A percentile compares a stretch with the other conserved stretches of the same genome.
Evolutionary conservation across 2,888 invertebrate genomes (phyloP).

Genomic region (Cylloceria caligata): DNA sequence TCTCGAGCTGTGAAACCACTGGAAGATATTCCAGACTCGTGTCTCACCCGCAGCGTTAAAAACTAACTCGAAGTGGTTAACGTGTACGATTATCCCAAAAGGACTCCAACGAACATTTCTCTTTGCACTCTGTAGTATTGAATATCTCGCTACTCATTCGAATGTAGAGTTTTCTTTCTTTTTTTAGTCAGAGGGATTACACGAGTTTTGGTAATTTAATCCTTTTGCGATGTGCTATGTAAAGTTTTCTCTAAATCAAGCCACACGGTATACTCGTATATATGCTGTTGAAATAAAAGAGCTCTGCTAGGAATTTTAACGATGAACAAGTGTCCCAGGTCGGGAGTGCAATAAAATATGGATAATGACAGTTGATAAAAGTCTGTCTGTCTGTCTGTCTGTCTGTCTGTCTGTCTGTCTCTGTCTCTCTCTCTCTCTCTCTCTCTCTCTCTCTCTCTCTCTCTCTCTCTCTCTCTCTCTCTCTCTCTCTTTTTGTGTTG

Average conservation of each 20-base stretch:
- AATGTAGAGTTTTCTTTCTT: background rate
- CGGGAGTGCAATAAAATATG: constrained; percentile 6
- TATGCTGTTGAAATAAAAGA: background rate
- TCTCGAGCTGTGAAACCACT: constrained; percentile 2
- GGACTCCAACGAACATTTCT: background rate
- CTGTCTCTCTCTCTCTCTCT: too few relatives aligned
- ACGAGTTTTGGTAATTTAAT: constrained; percentile 34
- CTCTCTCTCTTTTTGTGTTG: too few relatives aligned
- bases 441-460: too few relatives aligned
- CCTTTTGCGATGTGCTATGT: background rate
- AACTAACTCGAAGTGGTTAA: constrained; percentile 13
- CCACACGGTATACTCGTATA: too few relatives aligned
- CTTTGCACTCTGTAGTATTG: background rate
- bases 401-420: too few relatives aligned
- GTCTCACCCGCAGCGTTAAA: constrained; percentile 15
- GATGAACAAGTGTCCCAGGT: constrained; percentile 14
- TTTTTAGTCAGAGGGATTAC: constrained; percentile 30
- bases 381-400: too few relatives aligned
- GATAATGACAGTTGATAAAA: background rate
- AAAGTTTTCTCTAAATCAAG: background rate
- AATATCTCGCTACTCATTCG: constrained; percentile 14
- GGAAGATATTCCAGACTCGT: constrained; percentile 23
- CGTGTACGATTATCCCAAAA: constrained; percentile 36
- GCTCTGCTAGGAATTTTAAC: background rate
- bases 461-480: too few relatives aligned